Evolutionary conservation across 2,888 invertebrate genomes (phyloP).

Genomic region (Cancer borealis): DNA sequence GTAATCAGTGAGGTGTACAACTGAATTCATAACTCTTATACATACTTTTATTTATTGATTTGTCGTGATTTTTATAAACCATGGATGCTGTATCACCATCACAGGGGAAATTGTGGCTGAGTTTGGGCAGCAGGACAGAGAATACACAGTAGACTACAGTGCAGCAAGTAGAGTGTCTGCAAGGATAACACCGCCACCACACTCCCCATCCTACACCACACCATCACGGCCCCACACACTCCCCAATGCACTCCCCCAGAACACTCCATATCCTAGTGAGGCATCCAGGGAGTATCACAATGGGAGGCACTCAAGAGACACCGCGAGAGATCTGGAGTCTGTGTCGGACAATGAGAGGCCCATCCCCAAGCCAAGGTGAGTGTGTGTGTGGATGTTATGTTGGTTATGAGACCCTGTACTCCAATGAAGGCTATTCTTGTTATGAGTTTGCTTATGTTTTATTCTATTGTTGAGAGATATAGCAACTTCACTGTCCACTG

Average conservation of each 20-base stretch:
- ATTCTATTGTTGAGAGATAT: too few species aligned
- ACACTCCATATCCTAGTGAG: neutral
- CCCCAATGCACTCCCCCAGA: neutral
- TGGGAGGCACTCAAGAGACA: neutral
- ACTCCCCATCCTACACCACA: neutral
- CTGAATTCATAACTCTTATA: too few species aligned
- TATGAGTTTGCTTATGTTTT: too few species aligned
- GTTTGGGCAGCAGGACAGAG: slow-evolving; percentile 80
- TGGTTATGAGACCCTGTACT: neutral
- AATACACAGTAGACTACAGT: slow-evolving; percentile 79
- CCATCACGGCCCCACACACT: neutral
- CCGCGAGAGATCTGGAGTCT: neutral
- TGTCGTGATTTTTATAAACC: neutral
- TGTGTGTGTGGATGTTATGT: neutral
- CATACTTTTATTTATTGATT: too few species aligned
- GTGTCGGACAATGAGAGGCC: slow-evolving; percentile 60
- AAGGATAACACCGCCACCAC: slow-evolving; percentile 66
- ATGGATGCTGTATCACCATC: neutral
- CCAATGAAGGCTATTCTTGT: too few species aligned
- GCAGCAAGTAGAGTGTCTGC: slow-evolving; percentile 72
- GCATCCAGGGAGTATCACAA: neutral
- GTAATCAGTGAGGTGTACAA: too few species aligned
- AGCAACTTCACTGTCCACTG: too few species aligned
- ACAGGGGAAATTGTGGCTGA: slow-evolving; percentile 77
- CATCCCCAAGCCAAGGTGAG: slow-evolving; percentile 68